Conservation (phyloP, 2,797 vertebrate genomes). For the Perodicticus potto region DNA sequence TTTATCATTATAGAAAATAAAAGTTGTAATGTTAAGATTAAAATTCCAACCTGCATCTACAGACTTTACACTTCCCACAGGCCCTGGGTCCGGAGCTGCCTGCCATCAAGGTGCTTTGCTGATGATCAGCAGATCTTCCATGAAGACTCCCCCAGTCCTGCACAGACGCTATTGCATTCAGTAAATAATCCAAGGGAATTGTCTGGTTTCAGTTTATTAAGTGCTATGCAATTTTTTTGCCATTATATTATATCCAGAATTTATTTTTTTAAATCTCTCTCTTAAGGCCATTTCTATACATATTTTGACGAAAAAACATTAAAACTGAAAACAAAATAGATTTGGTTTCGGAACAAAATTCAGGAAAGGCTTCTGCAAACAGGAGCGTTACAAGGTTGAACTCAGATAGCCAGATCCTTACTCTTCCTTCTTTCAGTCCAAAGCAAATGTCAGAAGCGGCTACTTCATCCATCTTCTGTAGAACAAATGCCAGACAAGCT, state of each 20-base stretch:
- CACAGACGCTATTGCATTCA: fast-evolving
- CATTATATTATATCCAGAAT: neutral
- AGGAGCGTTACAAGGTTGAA: conserved; percentile 70
- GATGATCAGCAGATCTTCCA: too few relatives aligned
- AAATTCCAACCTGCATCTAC: neutral
- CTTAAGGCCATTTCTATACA: neutral
- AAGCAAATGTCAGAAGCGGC: conserved; percentile 67
- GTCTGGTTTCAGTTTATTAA: neutral
- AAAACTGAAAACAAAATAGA: conserved; percentile 48
- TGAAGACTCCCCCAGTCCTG: neutral
- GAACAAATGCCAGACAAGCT: conserved; percentile 72
- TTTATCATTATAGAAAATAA: neutral
- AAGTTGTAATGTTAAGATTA: neutral
- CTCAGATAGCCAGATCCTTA: conserved; percentile 65
- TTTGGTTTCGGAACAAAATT: conserved; percentile 48
- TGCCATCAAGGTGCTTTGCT: neutral
- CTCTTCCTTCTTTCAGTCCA: conserved; percentile 69
- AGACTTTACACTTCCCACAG: neutral
- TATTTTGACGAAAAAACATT: neutral
- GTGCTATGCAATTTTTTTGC: neutral
- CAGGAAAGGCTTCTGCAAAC: conserved; percentile 67
- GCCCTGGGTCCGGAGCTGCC: neutral
- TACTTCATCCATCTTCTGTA: conserved; percentile 40
- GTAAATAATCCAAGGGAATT: neutral
- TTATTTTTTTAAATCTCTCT: conserved; percentile 21